Conservation (phyloP, 2,113 vertebrate species). For the Gadus macrocephalus region DNA sequence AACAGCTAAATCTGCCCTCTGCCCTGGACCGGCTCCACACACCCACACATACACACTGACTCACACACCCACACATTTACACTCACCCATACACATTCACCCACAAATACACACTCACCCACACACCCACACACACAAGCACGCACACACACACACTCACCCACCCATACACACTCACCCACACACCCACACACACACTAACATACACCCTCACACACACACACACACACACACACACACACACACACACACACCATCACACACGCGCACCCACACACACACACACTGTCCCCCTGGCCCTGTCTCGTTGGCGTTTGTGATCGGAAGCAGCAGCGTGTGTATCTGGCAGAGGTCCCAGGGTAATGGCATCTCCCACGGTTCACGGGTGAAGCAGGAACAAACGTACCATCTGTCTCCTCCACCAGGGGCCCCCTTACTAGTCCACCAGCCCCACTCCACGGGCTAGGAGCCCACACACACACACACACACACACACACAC, state of each 20-base stretch:
- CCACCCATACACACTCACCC: background rate
- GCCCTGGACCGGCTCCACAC: background rate
- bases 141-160: background rate
- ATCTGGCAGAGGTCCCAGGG: conserved; percentile 53
- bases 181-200: background rate
- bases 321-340: conserved; percentile 28
- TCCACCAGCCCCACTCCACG: conserved; percentile 9
- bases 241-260: background rate
- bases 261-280: background rate
- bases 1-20: no score
- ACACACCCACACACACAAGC: no score
- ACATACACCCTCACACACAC: background rate
- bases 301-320: conserved; percentile 49
- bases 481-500: background rate
- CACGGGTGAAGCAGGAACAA: conserved; percentile 52
- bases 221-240: background rate
- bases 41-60: background rate
- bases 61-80: conserved; percentile 15
- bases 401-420: conserved; percentile 59
- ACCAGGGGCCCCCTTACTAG: conserved; percentile 34
- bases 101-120: no score
- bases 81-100: conserved; percentile 1
- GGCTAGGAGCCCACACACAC: background rate
- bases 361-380: conserved; percentile 56
- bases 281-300: conserved; percentile 9